Evolutionary conservation across 2,888 invertebrate genomes (phyloP).

Genomic region (Apoda limacodes): DNA sequence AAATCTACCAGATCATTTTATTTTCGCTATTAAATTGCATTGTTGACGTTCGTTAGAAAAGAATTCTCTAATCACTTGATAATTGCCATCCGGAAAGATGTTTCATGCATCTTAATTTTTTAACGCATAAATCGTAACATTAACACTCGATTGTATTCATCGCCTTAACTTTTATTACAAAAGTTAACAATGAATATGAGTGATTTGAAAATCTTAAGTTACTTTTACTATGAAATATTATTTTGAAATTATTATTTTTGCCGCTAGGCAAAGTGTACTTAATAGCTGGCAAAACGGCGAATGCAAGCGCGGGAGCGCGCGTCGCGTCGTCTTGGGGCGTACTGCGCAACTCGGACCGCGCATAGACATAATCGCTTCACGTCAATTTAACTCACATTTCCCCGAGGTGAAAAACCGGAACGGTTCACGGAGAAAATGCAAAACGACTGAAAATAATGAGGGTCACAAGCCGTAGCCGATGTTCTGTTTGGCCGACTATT

Average conservation of each 20-base stretch:
- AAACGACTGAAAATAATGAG: conserved; percentile 49
- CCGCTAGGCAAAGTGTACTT: conserved; percentile 6
- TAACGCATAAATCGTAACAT: too few relatives aligned
- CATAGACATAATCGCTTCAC: conserved; percentile 44
- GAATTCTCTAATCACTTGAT: not conserved
- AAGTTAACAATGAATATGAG: conserved; percentile 48
- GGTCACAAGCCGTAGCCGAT: conserved; percentile 35
- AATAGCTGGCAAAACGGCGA: conserved; percentile 5
- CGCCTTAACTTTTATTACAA: conserved; percentile 46
- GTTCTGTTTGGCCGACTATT: conserved; percentile 11
- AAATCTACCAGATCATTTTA: conserved; percentile 37
- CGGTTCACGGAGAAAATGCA: conserved; percentile 50
- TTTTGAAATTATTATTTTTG: conserved; percentile 22
- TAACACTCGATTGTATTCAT: too few relatives aligned
- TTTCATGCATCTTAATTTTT: conserved; percentile 7
- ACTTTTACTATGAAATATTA: conserved; percentile 15
- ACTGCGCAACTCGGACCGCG: conserved; percentile 37
- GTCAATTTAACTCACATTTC: conserved; percentile 57
- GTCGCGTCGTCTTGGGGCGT: conserved; percentile 29
- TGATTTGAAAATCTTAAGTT: conserved; percentile 6
- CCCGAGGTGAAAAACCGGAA: conserved; percentile 54
- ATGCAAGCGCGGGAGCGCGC: conserved; percentile 1
- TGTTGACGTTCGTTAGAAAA: conserved; percentile 9
- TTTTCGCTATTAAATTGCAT: conserved; percentile 39
- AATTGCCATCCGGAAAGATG: not conserved